A percentile compares a stretch with the other conserved stretches of the same genome.
phyloP scores from a whole-genome alignment of 2,888 invertebrate genomes.

The Cancer borealis region DNA sequence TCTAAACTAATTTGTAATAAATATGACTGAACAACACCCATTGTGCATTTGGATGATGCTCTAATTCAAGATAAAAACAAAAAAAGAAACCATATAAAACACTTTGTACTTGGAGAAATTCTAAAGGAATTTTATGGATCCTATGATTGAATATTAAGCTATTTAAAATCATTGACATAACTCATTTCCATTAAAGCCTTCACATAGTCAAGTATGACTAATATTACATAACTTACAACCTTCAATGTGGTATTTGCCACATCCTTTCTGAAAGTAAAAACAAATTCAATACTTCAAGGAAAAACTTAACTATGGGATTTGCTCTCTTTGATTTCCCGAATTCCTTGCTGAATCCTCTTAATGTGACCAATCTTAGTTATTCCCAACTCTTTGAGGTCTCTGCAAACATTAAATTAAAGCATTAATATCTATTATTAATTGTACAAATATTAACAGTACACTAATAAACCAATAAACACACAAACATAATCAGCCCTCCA shows the following conservation, averaged over 20 bases:
- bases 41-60: neutral
- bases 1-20: conserved; percentile 25
- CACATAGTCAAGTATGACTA: conserved; percentile 3
- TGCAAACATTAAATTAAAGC: conserved; percentile 53
- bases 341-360: conserved; percentile 95
- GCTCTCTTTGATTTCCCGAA: conserved; percentile 84
- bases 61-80: neutral
- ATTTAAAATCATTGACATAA: neutral
- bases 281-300: neutral
- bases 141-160: neutral
- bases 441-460: neutral
- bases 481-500: neutral
- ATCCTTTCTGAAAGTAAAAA: neutral
- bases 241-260: neutral
- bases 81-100: neutral
- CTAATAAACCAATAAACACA: neutral
- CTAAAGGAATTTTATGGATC: neutral
- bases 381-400: conserved; percentile 92
- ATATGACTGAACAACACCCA: neutral
- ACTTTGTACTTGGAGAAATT: conserved; percentile 45
- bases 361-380: conserved; percentile 97
- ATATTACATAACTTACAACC: neutral
- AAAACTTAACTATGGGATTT: conserved; percentile 69
- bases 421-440: neutral
- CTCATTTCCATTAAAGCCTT: neutral